Evolutionary conservation across 2,113 vertebrate species (phyloP), one percentile per base, ranked within the genome.

Genomic region (Paradisaea rubra): DNA sequence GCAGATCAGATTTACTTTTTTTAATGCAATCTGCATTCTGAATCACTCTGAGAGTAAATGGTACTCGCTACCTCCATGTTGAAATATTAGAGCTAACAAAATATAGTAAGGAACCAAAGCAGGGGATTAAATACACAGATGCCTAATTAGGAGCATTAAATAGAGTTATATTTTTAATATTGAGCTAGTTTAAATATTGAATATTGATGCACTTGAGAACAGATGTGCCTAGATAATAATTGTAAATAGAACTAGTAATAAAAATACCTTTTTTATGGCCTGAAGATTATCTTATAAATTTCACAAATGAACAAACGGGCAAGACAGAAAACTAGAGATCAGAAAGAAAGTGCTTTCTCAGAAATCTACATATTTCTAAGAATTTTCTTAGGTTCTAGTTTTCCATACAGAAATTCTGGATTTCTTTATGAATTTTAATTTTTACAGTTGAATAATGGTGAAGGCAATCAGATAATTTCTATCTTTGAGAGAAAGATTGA

Each of bases 111-210:
- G 90, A 88, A 90, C 7, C 12, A 72, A 85, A 95, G 21, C 25
- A 37, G 33, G 25, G 49, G 74, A 76, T 93, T 81, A 92, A 89
- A 89, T 69, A 57, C 35, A n/a, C 79, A 83, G 71, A 70, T 86
- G 68, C 54, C 77, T 89, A 56, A 78, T 88, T 83, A 85, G 79
- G 30, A 91, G 28, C 56, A 83, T 93, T 73, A 85, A 68, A 60
- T 35, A 64, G 52, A 66, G 31, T 81, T 86, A 53, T 76, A 47
- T 76, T 91, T 86, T 86, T 81, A 90, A 70, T 88, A 85, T 79
- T 85, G 57, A 72, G 42, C 70, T 93, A 76, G 59, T 94, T 92
- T 94, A 85, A 82, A 87, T 89, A 81, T 68, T 92, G 74, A 89
- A 80, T 35, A 50, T 54, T 49, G 81, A 42, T 80, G 66, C 39